Evolutionary conservation across 2,888 invertebrate genomes (phyloP).

Genomic region (Mechanitis messenoides): DNA sequence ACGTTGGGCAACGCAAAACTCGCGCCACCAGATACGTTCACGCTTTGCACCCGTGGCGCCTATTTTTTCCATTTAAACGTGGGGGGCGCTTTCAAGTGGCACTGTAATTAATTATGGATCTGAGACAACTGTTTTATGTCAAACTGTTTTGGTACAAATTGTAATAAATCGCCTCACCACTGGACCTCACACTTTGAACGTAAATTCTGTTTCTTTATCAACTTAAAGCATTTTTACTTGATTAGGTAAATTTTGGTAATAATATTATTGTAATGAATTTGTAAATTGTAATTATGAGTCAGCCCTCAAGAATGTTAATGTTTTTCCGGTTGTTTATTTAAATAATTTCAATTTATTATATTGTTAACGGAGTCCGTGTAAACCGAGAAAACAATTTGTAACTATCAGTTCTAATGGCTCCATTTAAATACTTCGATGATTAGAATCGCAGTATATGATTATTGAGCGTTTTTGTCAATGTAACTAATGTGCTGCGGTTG

Average conservation of each 20-base stretch:
- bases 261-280: neutral
- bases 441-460: slow-evolving; percentile 55
- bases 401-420: slow-evolving; percentile 71
- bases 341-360: slow-evolving; percentile 12
- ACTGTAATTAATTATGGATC: slow-evolving; percentile 67
- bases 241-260: too few species aligned
- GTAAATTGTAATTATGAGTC: neutral
- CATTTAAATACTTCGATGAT: slow-evolving; percentile 69
- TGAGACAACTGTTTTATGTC: slow-evolving; percentile 61
- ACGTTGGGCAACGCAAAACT: slow-evolving; percentile 61
- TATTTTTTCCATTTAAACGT: slow-evolving; percentile 51
- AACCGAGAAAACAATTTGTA: slow-evolving; percentile 50
- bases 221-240: slow-evolving; percentile 12
- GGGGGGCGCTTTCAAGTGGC: slow-evolving; percentile 67
- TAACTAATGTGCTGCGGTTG: slow-evolving; percentile 64
- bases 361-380: slow-evolving; percentile 19
- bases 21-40: slow-evolving; percentile 35
- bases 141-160: slow-evolving; percentile 71
- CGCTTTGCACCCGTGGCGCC: slow-evolving; percentile 42
- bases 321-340: slow-evolving; percentile 5
- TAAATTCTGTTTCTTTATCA: slow-evolving; percentile 58
- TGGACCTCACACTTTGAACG: slow-evolving; percentile 68
- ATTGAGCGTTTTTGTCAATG: slow-evolving; percentile 52
- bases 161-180: slow-evolving; percentile 56
- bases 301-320: too few species aligned